Evolutionary conservation across 2,113 vertebrate genomes (phyloP).

Genomic region (Pangasianodon gigas): DNA sequence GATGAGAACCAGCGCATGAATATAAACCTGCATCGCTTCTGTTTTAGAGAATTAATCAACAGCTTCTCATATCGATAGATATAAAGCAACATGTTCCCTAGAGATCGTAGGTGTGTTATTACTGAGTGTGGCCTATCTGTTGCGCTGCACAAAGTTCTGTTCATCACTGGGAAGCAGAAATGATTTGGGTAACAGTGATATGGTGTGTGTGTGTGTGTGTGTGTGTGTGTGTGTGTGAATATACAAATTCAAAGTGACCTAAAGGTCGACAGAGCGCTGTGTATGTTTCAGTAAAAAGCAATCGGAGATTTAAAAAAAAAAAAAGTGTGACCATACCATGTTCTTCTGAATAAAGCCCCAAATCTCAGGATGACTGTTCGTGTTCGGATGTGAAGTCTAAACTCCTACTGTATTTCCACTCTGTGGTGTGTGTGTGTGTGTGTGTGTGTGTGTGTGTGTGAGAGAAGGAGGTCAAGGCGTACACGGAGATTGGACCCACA

Average conservation of each 20-base stretch:
- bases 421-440: not conserved
- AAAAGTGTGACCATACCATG: not conserved
- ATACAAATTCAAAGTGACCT: not conserved
- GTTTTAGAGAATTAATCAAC: not conserved
- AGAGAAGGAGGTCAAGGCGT: not conserved
- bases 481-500: slow-evolving; percentile 8
- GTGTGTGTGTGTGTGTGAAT: not conserved
- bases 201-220: not conserved
- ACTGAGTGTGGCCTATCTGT: not conserved
- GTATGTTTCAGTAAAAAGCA: not conserved
- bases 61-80: not conserved
- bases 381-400: not conserved
- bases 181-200: not conserved
- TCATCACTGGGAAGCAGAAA: not conserved
- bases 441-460: not conserved
- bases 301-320: not conserved
- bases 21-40: not conserved
- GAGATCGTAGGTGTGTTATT: not conserved
- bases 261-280: not conserved
- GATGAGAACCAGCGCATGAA: not conserved
- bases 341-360: not conserved
- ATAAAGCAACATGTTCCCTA: not conserved
- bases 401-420: not conserved
- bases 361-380: not conserved
- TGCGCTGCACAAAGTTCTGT: not conserved